Conservation (phyloP, 2,888 invertebrate species). For the Plagiodera versicolora region DNA sequence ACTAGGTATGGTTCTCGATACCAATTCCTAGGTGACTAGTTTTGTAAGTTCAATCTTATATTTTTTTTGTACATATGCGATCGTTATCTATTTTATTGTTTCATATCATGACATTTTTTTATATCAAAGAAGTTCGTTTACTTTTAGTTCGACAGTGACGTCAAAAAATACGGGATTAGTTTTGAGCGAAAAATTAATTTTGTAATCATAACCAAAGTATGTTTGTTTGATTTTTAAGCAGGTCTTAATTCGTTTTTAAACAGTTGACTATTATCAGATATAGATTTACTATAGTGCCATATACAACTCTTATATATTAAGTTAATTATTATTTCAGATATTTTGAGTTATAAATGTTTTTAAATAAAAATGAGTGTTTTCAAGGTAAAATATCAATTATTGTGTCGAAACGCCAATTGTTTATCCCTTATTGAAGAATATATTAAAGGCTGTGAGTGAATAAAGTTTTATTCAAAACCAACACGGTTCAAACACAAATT, state of each 20-base stretch:
- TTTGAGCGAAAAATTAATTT: not conserved
- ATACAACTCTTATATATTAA: not conserved
- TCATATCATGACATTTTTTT: too few relatives aligned
- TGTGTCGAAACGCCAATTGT: too few relatives aligned
- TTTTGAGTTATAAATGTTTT: not conserved
- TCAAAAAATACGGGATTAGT: too few relatives aligned
- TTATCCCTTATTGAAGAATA: too few relatives aligned
- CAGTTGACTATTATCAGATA: not conserved
- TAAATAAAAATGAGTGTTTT: not conserved
- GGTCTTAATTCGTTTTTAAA: not conserved
- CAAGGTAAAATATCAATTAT: too few relatives aligned
- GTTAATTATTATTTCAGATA: not conserved
- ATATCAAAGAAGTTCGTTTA: too few relatives aligned
- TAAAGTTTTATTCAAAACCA: not conserved
- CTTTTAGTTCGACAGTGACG: not conserved
- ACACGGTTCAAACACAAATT: not conserved
- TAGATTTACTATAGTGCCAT: not conserved
- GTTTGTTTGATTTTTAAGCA: not conserved
- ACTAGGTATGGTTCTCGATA: slow-evolving; percentile 36
- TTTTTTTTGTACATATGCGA: not conserved
- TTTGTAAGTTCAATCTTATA: not conserved
- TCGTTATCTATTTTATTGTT: too few relatives aligned
- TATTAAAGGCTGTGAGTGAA: too few relatives aligned
- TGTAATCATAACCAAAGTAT: not conserved
- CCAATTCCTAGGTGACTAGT: slow-evolving; percentile 14